These are phyloP conservation scores for Acleris cristana DNA, from an alignment of 2,888 invertebrate genomes.

Conservation along the genomic window DNA sequence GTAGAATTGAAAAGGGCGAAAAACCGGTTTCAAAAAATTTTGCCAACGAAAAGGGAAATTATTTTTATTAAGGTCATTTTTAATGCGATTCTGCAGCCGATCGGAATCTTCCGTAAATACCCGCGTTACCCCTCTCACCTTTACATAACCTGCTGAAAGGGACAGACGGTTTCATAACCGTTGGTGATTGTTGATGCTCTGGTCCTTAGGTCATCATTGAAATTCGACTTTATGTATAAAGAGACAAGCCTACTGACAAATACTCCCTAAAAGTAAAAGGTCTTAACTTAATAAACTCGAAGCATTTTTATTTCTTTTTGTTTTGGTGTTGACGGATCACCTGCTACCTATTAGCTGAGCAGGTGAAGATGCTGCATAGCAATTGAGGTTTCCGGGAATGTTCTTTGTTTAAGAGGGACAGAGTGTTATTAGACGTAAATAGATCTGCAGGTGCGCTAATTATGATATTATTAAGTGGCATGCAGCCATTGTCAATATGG, in stretches of 20 bases:
- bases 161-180: constrained; percentile 9
- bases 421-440: constrained; percentile 14
- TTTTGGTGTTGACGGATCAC: constrained; percentile 11
- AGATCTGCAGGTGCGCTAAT: constrained; percentile 15
- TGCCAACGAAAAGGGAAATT: background rate
- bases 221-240: constrained; percentile 2
- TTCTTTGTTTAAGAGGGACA: constrained; percentile 5
- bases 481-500: background rate
- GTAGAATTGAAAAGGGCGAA: no score
- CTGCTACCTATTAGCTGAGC: constrained; percentile 13
- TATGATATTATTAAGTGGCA: background rate
- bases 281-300: no score
- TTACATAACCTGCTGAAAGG: constrained; percentile 29
- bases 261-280: no score
- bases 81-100: background rate
- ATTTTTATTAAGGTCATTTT: constrained; percentile 1
- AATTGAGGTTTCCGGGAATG: constrained; percentile 6
- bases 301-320: no score
- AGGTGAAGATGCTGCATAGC: constrained; percentile 22
- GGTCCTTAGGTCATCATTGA: constrained; percentile 4
- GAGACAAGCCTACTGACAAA: background rate
- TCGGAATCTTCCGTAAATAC: background rate
- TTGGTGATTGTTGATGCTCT: constrained; percentile 7
- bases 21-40: no score
- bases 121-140: constrained; percentile 22